Conservation (phyloP, 2,113 vertebrate species). For the Austrofundulus limnaeus region DNA sequence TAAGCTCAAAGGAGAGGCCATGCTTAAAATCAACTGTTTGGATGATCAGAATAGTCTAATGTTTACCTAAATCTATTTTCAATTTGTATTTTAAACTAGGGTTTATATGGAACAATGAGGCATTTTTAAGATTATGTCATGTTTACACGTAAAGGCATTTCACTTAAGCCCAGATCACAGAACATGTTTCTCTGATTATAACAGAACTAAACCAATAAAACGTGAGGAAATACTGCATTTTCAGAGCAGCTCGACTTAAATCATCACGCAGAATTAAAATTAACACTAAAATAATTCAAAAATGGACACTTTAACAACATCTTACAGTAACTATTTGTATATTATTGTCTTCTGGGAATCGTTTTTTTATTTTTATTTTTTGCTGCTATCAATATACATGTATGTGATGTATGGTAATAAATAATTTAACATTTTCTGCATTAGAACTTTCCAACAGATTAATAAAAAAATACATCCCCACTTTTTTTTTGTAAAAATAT, state of each 20-base stretch:
- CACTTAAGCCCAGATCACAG: conserved; percentile 7
- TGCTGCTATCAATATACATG: conserved; percentile 8
- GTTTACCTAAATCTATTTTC: conserved; percentile 6
- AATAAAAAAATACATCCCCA: conserved; percentile 34
- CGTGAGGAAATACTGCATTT: too few species aligned
- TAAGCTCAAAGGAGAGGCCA: neutral
- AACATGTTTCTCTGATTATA: conserved; percentile 15
- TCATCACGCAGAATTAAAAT: neutral
- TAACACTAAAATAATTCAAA: conserved; percentile 15
- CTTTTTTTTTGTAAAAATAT: conserved; percentile 57
- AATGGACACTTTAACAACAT: conserved; percentile 18
- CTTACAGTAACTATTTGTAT: conserved; percentile 23
- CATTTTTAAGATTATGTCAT: conserved; percentile 17
- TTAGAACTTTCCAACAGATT: neutral
- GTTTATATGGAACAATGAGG: conserved; percentile 11
- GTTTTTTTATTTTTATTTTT: conserved; percentile 32
- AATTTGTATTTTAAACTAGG: conserved; percentile 5
- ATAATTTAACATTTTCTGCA: conserved; percentile 14
- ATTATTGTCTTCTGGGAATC: conserved; percentile 31
- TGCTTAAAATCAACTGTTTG: neutral
- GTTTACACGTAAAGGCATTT: conserved; percentile 33
- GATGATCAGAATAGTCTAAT: conserved; percentile 7
- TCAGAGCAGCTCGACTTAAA: conserved; percentile 4
- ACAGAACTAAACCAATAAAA: conserved; percentile 8
- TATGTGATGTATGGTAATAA: conserved; percentile 23